Base-by-base conservation (phyloP, 2,113 vertebrate species). In the Ammodytes dubius region DNA sequence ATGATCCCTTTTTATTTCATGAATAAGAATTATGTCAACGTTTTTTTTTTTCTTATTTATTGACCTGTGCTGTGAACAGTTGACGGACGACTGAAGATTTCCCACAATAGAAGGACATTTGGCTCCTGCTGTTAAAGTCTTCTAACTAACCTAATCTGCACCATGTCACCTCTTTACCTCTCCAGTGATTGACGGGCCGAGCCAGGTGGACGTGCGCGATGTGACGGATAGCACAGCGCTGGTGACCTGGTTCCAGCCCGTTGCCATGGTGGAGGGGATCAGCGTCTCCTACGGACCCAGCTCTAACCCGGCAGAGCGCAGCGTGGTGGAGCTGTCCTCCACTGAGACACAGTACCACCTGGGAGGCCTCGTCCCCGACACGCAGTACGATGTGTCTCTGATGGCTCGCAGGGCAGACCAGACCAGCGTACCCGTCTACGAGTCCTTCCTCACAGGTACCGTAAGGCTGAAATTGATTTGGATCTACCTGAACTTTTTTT, bases 201-300 rank as follows among this genome's bases (percentile, higher is more conserved):
- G 96, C 85, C 96, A 97, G 75, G 94, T 99, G 0, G 95, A 98
- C n/a, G 95, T 96, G 47, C 97, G 94, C n/a, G 97, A 99, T 0
- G 93, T 99, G 77, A 99, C 97, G 0, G 98, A 99, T 92, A 96
- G 95, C 50, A 98, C 97, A 0, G 98, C 97, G 0, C 94, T 99
- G 37, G 92, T 99, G 88, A 98, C 97, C 0, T 99, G 98, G 98
- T 95, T 95, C 88, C 98, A 97, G 75, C 97, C 98, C 1, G 87
- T 97, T 76, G 97, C 98, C 15, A 92, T 96, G 59, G 96, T 99
- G 0, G 97, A 99, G 0, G 88, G 95, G 1, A 74, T 99, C 0
- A 97, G 94, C 17, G 83, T 99, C 65, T 96, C 94, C 0, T 99
- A 96, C 0, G 96, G 97, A 17, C 96, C 96, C 57, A 96, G 94